Percentiles rank a stretch among this genome's conserved stretches.
These are phyloP conservation scores for Palythoa caribaeorum DNA, from an alignment of 92 coral and sea anemone genomes.

Conservation along the genomic window DNA sequence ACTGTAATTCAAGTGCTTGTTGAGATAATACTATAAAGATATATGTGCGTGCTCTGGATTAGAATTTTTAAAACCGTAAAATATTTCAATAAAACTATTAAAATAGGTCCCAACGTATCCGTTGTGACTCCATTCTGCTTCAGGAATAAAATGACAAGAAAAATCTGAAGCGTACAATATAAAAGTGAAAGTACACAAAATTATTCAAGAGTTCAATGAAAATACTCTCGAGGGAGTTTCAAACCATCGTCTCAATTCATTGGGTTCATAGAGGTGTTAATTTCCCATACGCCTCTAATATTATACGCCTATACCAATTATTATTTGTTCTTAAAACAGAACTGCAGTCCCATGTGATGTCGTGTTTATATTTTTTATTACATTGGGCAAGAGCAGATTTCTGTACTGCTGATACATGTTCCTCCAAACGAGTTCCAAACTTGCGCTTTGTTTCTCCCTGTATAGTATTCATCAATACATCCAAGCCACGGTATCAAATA, in stretches of 20 bases:
- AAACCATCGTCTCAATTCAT: neutral
- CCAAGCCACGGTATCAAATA: conserved; percentile 8
- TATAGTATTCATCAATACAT: neutral
- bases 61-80: too few relatives aligned
- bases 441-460: neutral
- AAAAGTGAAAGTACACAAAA: neutral
- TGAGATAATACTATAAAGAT: too few relatives aligned
- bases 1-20: too few relatives aligned
- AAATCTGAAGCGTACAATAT: neutral
- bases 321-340: neutral
- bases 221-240: neutral
- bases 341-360: neutral
- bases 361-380: neutral
- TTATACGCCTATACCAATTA: neutral
- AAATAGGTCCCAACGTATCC: too few relatives aligned
- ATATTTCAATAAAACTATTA: too few relatives aligned
- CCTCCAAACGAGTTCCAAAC: neutral
- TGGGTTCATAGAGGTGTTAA: neutral
- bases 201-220: neutral
- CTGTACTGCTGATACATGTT: neutral
- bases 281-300: conserved; percentile 5
- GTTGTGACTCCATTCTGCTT: too few relatives aligned
- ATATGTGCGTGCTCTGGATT: too few relatives aligned
- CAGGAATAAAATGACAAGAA: too few relatives aligned
- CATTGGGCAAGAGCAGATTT: conserved; percentile 16